Evolutionary conservation across 2,888 invertebrate genomes (phyloP).

Genomic region (Arenicola marina): DNA sequence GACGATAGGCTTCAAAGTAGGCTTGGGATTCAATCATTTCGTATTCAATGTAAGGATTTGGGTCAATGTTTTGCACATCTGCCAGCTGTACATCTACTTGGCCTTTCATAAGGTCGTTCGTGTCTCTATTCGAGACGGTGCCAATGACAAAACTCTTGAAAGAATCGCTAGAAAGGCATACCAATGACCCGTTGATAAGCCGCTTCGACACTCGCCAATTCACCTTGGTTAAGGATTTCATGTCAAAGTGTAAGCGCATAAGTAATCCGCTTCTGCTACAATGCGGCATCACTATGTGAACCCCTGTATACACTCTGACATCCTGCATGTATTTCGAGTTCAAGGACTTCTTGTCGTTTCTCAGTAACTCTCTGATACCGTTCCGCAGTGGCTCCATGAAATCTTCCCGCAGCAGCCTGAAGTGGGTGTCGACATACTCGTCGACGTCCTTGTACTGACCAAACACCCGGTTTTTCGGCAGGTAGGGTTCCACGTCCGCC

Average conservation of each 20-base stretch:
- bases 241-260: conserved; percentile 16
- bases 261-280: conserved; percentile 25
- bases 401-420: conserved; percentile 77
- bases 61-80: conserved; percentile 5
- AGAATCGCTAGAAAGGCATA: conserved; percentile 72
- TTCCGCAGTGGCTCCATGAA: conserved; percentile 74
- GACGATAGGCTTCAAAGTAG: conserved; percentile 79
- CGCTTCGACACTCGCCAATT: conserved; percentile 65
- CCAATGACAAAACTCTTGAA: conserved; percentile 74
- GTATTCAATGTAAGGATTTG: conserved; percentile 9
- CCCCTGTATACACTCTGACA: conserved; percentile 10
- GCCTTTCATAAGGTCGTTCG: conserved; percentile 28
- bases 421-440: conserved; percentile 79
- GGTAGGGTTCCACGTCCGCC: conserved; percentile 55
- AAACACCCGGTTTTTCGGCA: conserved; percentile 68
- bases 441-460: conserved; percentile 70
- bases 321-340: conserved; percentile 8
- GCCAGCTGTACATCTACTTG: conserved; percentile 50
- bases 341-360: background rate
- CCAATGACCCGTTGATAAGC: conserved; percentile 73
- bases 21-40: conserved; percentile 75
- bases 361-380: conserved; percentile 63
- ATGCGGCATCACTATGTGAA: conserved; percentile 3
- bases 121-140: conserved; percentile 69
- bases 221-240: conserved; percentile 1